Percentiles rank a stretch among this genome's conserved stretches.
Conservation (phyloP, 2,888 invertebrate genomes). For the Blastobasis adustella region DNA sequence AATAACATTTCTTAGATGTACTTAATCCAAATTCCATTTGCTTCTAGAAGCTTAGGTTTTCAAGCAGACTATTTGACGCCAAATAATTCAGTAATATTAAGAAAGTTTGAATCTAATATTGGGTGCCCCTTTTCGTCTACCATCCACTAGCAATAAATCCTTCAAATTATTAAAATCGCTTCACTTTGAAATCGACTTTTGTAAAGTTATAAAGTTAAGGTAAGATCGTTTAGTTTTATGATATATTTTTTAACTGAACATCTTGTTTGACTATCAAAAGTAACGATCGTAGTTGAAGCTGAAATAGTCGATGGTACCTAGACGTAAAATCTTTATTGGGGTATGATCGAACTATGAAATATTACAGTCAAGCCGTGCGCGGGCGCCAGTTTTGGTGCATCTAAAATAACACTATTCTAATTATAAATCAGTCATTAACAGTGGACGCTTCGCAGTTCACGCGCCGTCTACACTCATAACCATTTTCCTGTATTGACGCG, state of each 20-base stretch:
- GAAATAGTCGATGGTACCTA: background rate
- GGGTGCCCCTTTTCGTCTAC: background rate
- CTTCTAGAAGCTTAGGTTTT: no score
- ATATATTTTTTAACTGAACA: background rate
- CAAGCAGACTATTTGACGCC: background rate
- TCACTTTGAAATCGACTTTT: no score
- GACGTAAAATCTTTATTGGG: background rate
- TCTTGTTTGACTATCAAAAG: background rate
- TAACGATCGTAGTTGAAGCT: background rate
- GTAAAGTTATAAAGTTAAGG: no score
- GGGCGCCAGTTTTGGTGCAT: slow-evolving; percentile 1
- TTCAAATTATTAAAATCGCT: no score
- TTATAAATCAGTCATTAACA: slow-evolving; percentile 28
- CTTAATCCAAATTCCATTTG: no score
- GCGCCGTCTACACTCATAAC: slow-evolving; percentile 39
- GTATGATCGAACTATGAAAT: slow-evolving; percentile 7
- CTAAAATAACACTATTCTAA: slow-evolving; percentile 20
- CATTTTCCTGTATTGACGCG: slow-evolving; percentile 41
- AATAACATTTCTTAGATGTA: no score
- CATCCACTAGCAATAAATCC: background rate
- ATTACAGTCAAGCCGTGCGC: slow-evolving; percentile 1
- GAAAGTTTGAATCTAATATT: background rate
- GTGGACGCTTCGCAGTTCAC: slow-evolving; percentile 34
- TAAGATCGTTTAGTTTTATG: background rate
- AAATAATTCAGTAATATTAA: background rate